Evolutionary conservation across 2,113 vertebrate genomes (phyloP), one percentile per base, ranked within the genome.

Genomic region (Ifrita kowaldi): DNA sequence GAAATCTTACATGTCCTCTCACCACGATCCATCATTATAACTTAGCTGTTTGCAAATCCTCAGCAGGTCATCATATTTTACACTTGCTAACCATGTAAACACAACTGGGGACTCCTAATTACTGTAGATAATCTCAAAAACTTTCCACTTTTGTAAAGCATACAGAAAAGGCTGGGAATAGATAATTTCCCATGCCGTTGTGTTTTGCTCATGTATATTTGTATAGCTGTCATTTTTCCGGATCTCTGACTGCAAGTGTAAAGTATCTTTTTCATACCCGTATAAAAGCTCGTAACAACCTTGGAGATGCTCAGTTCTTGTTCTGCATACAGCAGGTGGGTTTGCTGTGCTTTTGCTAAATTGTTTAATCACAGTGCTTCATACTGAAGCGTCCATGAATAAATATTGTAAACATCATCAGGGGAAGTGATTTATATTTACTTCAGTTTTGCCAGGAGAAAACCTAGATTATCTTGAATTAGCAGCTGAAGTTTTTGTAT

Each of bases 11-110:
- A 96, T 90, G 85, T 91, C 94, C 69, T 97, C 94, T 95, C 95
- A 95, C 90, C 95, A 90, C 76, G 92, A 97, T 93, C 96, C 93
- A 94, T 96, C 96, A 96, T 97, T 96, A 96, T 93, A 96, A 94
- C 87, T 97, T 97, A 97, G 76, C 90, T 98, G 93, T 92, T 97
- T 97, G 94, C 91, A 97, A 95, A 93, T 97, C 95, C 97, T 97
- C 93, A 95, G 93, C 95, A 96, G 95, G 97, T 98, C 95, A 97
- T 83, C 89, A 67, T 96, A 96, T 97, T 97, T 98, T 98, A 98
- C 84, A 97, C 96, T 97, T 96, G 73, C 86, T 97, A 97, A 95
- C 87, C 95, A 95, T 93, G 92, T 97, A 98, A 98, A 97, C 89
- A 98, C 89, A 95, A 95, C 95, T 73, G 93, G 87, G 95, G 79